Percentiles rank a stretch among this genome's conserved stretches.
phyloP scores from a whole-genome alignment of 2,888 invertebrate species.

The Latrodectus elegans region DNA sequence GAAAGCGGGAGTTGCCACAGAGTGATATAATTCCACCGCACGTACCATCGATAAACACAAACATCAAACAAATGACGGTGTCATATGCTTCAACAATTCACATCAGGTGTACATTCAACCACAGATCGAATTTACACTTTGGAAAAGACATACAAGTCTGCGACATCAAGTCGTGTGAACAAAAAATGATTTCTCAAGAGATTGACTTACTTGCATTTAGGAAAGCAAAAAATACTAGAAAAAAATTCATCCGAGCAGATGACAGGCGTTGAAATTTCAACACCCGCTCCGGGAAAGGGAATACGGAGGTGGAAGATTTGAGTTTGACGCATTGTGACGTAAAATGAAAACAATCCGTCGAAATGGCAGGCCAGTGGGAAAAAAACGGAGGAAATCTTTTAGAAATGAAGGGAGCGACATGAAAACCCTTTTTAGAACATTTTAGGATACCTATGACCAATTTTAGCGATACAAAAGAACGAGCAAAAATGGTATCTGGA shows the following conservation, averaged over 20 bases:
- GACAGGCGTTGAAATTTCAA: conserved; percentile 22
- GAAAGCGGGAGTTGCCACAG: too few relatives aligned
- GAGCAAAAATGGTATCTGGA: neutral
- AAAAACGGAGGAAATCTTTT: conserved; percentile 15
- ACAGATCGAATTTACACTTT: too few relatives aligned
- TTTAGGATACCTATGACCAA: conserved; percentile 9
- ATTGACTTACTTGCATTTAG: conserved; percentile 33
- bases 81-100: too few relatives aligned
- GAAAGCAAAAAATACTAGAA: conserved; percentile 5
- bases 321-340: conserved; percentile 22
- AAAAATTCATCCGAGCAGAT: conserved; percentile 11
- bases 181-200: conserved; percentile 7
- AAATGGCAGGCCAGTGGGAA: neutral
- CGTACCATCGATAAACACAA: too few relatives aligned
- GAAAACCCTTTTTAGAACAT: conserved; percentile 55
- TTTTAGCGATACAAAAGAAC: conserved; percentile 3
- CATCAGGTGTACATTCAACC: too few relatives aligned
- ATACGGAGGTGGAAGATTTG: neutral
- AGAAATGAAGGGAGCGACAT: conserved; percentile 25
- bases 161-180: too few relatives aligned
- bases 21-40: too few relatives aligned
- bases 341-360: conserved; percentile 45
- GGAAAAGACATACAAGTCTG: too few relatives aligned
- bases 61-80: too few relatives aligned
- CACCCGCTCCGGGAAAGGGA: neutral